Base-by-base conservation (phyloP, 2,113 vertebrate genomes). In the Falco punctatus region DNA sequence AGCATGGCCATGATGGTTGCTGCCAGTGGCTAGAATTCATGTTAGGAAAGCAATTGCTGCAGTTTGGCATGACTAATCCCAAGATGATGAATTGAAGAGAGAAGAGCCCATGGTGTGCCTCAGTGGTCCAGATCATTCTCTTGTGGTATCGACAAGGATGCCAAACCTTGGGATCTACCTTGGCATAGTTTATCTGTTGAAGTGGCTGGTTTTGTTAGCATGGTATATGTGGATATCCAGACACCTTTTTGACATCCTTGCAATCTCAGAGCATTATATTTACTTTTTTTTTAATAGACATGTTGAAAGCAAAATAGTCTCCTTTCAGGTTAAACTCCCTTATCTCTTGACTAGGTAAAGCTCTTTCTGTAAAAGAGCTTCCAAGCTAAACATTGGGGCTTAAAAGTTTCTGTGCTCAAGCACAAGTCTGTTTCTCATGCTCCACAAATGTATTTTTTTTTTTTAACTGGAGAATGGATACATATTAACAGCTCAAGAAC, bases 401-500 rank as follows among this genome's bases (percentile, higher is more conserved):
- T 94, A 62, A 72, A 83, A 84, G 35, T 83, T 88, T 95, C 87
- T 92, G 58, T 91, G 78, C 73, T 96, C 59, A 90, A 92, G 62
- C 91, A n/a, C 70, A 89, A 96, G 89, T 62, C 95, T 96, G 83
- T 93, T 97, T 98, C 95, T 86, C 42, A 30, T 89, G 58, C 91
- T 94, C n/a, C 74, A 77, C 59, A 93, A 95, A 83, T 33, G 51
- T 83, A 28, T 87, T 80, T 91, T 57, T 75, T 75, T 95, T 96
- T 96, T 86, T 13, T 71, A 94, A 93, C 89, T 65, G 88, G 73
- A 97, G 97, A 81, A 94, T 96, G 94, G 95, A 95, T 96, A 74
- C 92, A 54, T 93, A 88, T 96, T 97, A 97, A 79, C 91, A 96
- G 87, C 96, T 97, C 83, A 88, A 94, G 96, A 97, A 96, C 95